These are phyloP conservation scores for Capitella teleta DNA, from an alignment of 1,140 invertebrate species.

Conservation along the genomic window DNA sequence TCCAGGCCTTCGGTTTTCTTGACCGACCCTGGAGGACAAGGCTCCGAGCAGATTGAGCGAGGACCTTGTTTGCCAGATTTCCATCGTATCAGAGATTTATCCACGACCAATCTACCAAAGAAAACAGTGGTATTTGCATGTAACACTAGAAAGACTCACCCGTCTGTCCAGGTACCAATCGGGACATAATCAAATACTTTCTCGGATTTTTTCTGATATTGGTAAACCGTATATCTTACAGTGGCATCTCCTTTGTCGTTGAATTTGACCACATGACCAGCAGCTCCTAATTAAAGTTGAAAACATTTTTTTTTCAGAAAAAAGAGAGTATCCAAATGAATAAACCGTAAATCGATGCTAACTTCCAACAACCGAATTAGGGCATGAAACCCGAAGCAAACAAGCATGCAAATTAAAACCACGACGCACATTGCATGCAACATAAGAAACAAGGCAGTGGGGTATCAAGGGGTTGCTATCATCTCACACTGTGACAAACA, in stretches of 20 bases:
- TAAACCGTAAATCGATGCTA: not conserved
- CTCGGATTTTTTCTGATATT: slow-evolving; percentile 28
- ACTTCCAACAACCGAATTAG: too few species aligned
- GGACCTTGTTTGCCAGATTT: slow-evolving; percentile 55
- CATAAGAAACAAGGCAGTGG: too few species aligned
- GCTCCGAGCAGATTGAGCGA: slow-evolving; percentile 76
- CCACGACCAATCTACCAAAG: slow-evolving; percentile 13
- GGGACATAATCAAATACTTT: slow-evolving; percentile 27
- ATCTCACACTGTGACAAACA: too few species aligned
- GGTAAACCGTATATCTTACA: slow-evolving; percentile 43
- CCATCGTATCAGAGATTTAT: slow-evolving; percentile 25
- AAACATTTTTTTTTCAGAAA: not conserved
- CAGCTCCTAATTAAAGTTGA: slow-evolving; percentile 20
- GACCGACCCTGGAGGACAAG: slow-evolving; percentile 73
- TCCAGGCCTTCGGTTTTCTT: slow-evolving; percentile 84
- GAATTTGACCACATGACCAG: slow-evolving; percentile 33
- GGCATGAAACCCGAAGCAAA: too few species aligned
- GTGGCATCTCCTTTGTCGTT: slow-evolving; percentile 43
- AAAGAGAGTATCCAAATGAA: not conserved
- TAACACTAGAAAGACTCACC: not conserved
- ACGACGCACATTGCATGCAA: too few species aligned
- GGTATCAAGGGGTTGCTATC: too few species aligned
- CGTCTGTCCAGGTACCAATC: slow-evolving; percentile 39
- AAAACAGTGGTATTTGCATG: not conserved
- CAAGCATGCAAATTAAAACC: too few species aligned